Base-by-base conservation (phyloP, 2,797 vertebrate genomes). In the Microctenopoma stevenorrisi region DNA sequence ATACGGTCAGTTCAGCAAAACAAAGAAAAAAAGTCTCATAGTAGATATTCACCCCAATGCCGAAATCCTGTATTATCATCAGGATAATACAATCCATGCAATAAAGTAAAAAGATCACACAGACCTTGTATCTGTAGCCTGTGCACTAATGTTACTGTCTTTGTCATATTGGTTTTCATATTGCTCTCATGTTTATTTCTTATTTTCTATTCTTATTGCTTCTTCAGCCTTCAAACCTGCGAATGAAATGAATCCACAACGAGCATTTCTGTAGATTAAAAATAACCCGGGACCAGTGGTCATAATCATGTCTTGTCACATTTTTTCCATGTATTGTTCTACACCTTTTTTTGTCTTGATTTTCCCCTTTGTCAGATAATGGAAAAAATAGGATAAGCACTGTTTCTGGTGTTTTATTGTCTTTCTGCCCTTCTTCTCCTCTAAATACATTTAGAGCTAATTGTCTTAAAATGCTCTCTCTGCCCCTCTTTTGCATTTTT, bases 1-100 rank as follows among this genome's bases (percentile, higher is more conserved):
- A 99, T 87, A 99, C 97, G 73, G 98, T 99, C 49, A 95, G 96
- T 86, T 61, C 37, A 28, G 12, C 30, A 33, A 33, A 33, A 33
- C 30, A 33, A 33, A 33, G 4, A 33, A 1, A 33, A 33, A 2
- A 33, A 30, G 52, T 54, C n/a, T 35, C 6, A 43, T 5, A 15
- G 14, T 42, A 26, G 18, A 35, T 16, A 42, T 14, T 2, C 7
- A 50, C 22, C 15, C 22, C 7, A 18, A 4, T 33, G 33, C 18
- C 15, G 16, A 5, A 43, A 44, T 28, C 1, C 10, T 44, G 11
- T 18, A 64, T n/a, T 47, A 14, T 26, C 4, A 3, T 42, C 28
- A 55, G 9, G n/a, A 46, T 0, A 51, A 14, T 3, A 68, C 48
- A 46, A 63, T 66, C 15, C 6, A 5, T 16, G 9, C 25, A 42